These are phyloP conservation scores for Microplitis demolitor DNA, from an alignment of 1,140 invertebrate genomes.

Conservation along the genomic window DNA sequence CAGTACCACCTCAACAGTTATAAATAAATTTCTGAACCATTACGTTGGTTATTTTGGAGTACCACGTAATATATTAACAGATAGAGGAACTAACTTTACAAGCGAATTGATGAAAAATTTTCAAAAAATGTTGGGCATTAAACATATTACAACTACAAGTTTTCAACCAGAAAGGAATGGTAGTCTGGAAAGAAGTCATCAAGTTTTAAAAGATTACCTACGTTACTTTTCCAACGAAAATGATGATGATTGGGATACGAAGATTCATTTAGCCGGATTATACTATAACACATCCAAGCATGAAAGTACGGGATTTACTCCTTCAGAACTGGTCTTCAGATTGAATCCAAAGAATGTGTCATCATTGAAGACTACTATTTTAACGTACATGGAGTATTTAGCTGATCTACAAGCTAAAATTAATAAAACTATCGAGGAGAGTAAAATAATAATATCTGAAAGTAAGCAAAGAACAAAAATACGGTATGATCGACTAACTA, in stretches of 20 bases:
- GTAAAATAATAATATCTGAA: slow-evolving; percentile 1
- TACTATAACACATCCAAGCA: slow-evolving; percentile 20
- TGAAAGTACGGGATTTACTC: slow-evolving; percentile 10
- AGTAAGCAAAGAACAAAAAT: slow-evolving; percentile 18
- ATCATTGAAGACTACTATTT: neutral
- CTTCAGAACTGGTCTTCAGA: slow-evolving; percentile 14
- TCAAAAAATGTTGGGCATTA: slow-evolving; percentile 13
- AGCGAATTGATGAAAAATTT: slow-evolving; percentile 20
- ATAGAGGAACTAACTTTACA: slow-evolving; percentile 42
- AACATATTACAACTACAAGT: slow-evolving; percentile 17
- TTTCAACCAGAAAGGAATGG: slow-evolving; percentile 22
- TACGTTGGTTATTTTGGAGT: no score
- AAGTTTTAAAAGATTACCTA: slow-evolving; percentile 19
- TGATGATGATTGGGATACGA: slow-evolving; percentile 10
- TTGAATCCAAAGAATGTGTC: neutral
- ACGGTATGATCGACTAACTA: slow-evolving; percentile 12
- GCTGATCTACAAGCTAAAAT: slow-evolving; percentile 6
- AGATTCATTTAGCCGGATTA: neutral
- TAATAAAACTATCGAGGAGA: neutral
- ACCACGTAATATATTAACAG: slow-evolving; percentile 35
- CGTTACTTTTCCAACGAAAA: slow-evolving; percentile 11
- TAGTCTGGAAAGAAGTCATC: slow-evolving; percentile 16
- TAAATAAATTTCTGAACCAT: no score
- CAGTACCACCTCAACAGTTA: no score
- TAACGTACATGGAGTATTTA: slow-evolving; percentile 10